Percentiles rank a stretch among this genome's conserved stretches.
These are phyloP conservation scores for Ranitomeya variabilis DNA, from an alignment of 2,113 vertebrate genomes.

Conservation along the genomic window DNA sequence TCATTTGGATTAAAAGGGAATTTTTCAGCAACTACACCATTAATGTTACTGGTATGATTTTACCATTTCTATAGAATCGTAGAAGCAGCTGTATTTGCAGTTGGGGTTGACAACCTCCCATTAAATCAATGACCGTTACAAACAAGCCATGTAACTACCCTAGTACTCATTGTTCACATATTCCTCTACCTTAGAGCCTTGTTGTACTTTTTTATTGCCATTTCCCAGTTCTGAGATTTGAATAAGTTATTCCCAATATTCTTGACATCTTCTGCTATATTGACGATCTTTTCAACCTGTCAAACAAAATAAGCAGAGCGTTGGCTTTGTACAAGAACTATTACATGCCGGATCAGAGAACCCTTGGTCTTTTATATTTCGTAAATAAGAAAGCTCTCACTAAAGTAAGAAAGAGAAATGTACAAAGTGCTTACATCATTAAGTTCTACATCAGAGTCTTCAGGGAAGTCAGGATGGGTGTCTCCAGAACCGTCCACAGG, in stretches of 20 bases:
- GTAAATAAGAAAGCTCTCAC: not conserved
- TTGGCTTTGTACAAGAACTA: no score
- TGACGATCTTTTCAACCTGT: constrained; percentile 85
- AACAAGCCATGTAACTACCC: no score
- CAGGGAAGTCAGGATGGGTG: constrained; percentile 87
- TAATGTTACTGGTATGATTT: no score
- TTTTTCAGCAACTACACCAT: no score
- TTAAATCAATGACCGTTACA: no score
- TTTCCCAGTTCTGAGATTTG: constrained; percentile 90
- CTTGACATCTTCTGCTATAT: constrained; percentile 89
- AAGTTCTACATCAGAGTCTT: constrained; percentile 88
- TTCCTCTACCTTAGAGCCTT: constrained; percentile 88
- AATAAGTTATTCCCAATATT: constrained; percentile 93
- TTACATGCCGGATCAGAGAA: not conserved
- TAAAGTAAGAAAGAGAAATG: not conserved
- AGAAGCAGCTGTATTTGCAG: no score
- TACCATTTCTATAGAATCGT: no score
- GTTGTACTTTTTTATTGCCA: constrained; percentile 87
- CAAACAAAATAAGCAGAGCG: constrained; percentile 56
- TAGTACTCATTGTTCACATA: no score
- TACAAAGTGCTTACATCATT: constrained; percentile 79
- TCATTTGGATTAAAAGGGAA: no score
- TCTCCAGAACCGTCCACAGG: constrained; percentile 85
- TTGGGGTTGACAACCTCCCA: no score
- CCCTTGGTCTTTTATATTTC: not conserved